phyloP scores from a whole-genome alignment of 2,797 vertebrate species.

The Protosalanx chinensis region DNA sequence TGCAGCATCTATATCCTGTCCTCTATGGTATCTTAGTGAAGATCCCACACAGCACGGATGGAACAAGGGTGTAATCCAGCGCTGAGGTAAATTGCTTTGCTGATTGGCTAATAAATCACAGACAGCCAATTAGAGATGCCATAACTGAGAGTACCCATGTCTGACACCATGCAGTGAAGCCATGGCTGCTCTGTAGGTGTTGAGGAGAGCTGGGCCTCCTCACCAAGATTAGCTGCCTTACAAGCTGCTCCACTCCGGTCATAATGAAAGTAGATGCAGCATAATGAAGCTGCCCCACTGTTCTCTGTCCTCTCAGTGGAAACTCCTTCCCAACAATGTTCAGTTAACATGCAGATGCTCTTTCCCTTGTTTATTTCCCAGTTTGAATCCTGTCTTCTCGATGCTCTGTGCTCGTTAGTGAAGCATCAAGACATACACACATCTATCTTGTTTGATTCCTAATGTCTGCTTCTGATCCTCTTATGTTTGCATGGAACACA shows the following conservation, averaged over 20 bases:
- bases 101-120: slow-evolving; percentile 9
- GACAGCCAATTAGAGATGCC: slow-evolving; percentile 9
- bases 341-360: background rate
- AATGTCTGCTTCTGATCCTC: background rate
- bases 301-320: slow-evolving; percentile 9
- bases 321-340: slow-evolving; percentile 21
- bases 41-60: too few species aligned
- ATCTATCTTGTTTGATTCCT: too few species aligned
- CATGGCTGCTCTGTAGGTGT: background rate
- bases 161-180: background rate
- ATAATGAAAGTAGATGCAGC: slow-evolving; percentile 22
- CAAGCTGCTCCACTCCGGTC: background rate
- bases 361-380: too few species aligned
- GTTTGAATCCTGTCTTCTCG: too few species aligned
- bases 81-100: background rate
- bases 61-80: too few species aligned
- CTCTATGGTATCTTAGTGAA: too few species aligned
- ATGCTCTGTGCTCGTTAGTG: too few species aligned
- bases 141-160: slow-evolving; percentile 17
- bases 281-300: background rate
- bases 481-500: too few species aligned
- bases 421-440: too few species aligned
- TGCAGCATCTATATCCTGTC: too few species aligned
- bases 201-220: background rate
- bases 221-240: background rate